These are phyloP conservation scores for Hipparchia semele DNA, from an alignment of 2,888 invertebrate species.

Conservation along the genomic window DNA sequence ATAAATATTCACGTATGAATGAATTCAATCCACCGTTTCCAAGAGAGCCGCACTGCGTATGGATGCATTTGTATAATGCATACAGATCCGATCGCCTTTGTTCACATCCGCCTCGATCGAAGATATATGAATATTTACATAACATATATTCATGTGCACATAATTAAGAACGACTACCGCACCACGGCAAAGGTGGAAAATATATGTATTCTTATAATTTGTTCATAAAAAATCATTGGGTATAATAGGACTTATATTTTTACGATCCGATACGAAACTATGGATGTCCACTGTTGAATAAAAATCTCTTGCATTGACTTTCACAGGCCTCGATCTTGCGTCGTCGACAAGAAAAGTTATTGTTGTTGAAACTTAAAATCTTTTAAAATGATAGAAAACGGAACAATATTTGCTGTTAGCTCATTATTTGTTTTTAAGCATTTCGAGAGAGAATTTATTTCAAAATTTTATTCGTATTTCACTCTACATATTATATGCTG, in stretches of 20 bases:
- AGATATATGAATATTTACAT: not conserved
- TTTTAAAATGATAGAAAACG: not conserved
- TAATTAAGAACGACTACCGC: too few species aligned
- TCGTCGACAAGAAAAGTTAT: conserved; percentile 22
- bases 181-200: too few species aligned
- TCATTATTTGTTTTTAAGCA: conserved; percentile 13
- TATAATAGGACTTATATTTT: not conserved
- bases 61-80: not conserved
- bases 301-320: too few species aligned
- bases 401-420: not conserved
- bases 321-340: too few species aligned
- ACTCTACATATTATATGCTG: not conserved
- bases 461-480: conserved; percentile 4
- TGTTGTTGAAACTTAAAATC: not conserved
- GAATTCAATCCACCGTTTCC: not conserved
- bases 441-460: not conserved
- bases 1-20: conserved; percentile 1
- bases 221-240: too few species aligned
- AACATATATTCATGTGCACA: not conserved
- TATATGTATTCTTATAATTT: too few species aligned
- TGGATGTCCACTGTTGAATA: too few species aligned
- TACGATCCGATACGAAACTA: not conserved
- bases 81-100: not conserved
- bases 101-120: not conserved
- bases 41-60: conserved; percentile 1